phyloP scores from a whole-genome alignment of 2,888 invertebrate species.

The Tetragonisca angustula region DNA sequence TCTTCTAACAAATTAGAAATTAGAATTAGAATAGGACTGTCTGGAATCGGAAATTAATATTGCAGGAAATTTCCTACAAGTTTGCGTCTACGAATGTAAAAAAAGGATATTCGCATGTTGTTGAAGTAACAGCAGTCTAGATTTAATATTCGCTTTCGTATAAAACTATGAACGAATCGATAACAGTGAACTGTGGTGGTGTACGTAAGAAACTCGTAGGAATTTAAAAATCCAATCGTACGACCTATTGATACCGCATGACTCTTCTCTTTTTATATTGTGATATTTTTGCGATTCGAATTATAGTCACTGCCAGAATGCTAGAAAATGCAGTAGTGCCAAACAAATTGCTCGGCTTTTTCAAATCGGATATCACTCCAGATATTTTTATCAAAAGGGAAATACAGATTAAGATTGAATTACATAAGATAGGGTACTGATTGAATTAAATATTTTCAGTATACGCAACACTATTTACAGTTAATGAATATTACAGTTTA shows the following conservation, averaged over 20 bases:
- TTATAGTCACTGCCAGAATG: too few species aligned
- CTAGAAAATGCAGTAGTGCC: too few species aligned
- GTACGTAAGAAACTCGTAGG: not conserved
- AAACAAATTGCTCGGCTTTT: too few species aligned
- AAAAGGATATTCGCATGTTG: too few species aligned
- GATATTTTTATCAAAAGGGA: not conserved
- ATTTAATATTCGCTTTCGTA: not conserved
- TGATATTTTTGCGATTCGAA: too few species aligned
- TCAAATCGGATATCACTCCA: not conserved
- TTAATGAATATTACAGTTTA: too few species aligned
- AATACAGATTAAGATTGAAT: not conserved
- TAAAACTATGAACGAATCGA: conserved; percentile 3
- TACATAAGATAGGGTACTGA: not conserved
- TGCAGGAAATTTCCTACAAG: too few species aligned
- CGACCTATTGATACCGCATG: too few species aligned
- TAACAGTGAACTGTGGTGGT: not conserved
- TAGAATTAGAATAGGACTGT: not conserved
- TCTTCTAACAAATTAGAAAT: too few species aligned
- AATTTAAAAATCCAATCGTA: too few species aligned
- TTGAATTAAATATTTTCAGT: not conserved
- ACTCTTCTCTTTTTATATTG: too few species aligned
- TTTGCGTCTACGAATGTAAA: too few species aligned
- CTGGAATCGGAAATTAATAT: not conserved
- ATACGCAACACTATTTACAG: not conserved
- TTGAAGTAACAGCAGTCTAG: not conserved